Conservation (phyloP, 2,113 vertebrate genomes). For the Salvelinus fontinalis region DNA sequence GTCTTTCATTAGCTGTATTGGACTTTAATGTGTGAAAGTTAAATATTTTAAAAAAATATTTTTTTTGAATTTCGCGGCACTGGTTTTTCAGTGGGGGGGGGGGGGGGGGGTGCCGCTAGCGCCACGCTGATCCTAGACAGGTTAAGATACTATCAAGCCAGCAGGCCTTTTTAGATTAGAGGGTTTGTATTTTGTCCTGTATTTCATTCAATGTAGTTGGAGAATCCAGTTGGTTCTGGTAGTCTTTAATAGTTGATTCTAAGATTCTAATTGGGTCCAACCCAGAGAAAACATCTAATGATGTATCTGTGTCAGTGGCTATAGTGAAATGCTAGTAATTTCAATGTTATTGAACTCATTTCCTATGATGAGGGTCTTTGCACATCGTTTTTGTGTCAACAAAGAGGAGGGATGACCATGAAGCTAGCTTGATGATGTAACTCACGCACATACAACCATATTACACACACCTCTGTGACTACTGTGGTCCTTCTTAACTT, state of each 20-base stretch:
- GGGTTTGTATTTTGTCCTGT: neutral
- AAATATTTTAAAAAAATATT: too few species aligned
- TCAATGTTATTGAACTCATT: slow-evolving; percentile 71
- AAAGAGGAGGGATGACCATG: slow-evolving; percentile 60
- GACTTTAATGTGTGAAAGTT: too few species aligned
- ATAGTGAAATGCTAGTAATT: slow-evolving; percentile 71
- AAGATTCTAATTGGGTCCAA: slow-evolving; percentile 65
- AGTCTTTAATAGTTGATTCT: too few species aligned
- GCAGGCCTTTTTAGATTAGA: too few species aligned
- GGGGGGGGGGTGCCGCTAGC: too few species aligned
- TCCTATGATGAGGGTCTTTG: slow-evolving; percentile 74
- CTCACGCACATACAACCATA: slow-evolving; percentile 65
- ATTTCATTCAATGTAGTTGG: slow-evolving; percentile 18
- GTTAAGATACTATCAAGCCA: too few species aligned
- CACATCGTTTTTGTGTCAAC: slow-evolving; percentile 63
- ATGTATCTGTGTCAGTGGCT: slow-evolving; percentile 74
- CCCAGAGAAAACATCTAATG: slow-evolving; percentile 67
- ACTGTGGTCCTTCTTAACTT: slow-evolving; percentile 36
- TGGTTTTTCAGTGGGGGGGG: too few species aligned
- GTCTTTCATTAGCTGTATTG: too few species aligned
- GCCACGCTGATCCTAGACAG: too few species aligned
- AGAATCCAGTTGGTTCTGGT: too few species aligned
- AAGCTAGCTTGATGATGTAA: slow-evolving; percentile 70
- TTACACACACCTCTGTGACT: slow-evolving; percentile 70
- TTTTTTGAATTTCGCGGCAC: too few species aligned